Base-by-base conservation (phyloP, 1,140 invertebrate species). In the Platyscapa corneri region DNA sequence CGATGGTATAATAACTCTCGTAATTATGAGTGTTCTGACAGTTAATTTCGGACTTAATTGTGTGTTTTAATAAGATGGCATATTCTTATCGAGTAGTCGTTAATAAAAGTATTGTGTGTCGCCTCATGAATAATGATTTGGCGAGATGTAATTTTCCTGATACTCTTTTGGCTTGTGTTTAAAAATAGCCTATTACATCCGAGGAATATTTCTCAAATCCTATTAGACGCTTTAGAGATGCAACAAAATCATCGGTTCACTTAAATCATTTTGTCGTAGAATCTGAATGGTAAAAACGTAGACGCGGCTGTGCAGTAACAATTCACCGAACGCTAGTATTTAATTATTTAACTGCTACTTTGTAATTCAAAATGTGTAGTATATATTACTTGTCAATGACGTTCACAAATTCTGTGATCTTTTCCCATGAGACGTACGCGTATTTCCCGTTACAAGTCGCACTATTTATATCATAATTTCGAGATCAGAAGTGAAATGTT, bases 51-150 rank as follows among this genome's bases (percentile, higher is more conserved):
- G 37, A 42, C 70, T 34, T 74, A 42, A 74, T 42, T 74, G 37
- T 74, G n/a, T 37, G 70, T 42, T 74, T 74, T 74, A 74, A 74
- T 74, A 74, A 27, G 70, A 74, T 42, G 37, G 37, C 37, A 27
- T 12, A 39, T n/a, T 74, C 12, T 42, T n/a, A 42, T 74, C 37
- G 27, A 74, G 20, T 18, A 18, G 6, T 16, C 37, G 70, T 70
- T 70, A 70, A 70, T 39, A 37, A 70, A 5, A 20, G 34, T 23
- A 70, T 70, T 39, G 67, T 70, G 30, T 23, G 16, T 70, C 37
- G 8, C 37, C 30, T 37, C 67, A 23, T 70, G 67, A 37, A 70
- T 70, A 70, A 70, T 70, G 32, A 70, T 37, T 70, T 30, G 30
- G 67, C 37, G 30, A 70, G 16, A 70, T 70, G 32, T 70, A 37